Percentiles rank a stretch among this genome's conserved stretches.
Evolutionary conservation across 2,797 vertebrate species (phyloP).

Genomic region (Tragelaphus oryx): DNA sequence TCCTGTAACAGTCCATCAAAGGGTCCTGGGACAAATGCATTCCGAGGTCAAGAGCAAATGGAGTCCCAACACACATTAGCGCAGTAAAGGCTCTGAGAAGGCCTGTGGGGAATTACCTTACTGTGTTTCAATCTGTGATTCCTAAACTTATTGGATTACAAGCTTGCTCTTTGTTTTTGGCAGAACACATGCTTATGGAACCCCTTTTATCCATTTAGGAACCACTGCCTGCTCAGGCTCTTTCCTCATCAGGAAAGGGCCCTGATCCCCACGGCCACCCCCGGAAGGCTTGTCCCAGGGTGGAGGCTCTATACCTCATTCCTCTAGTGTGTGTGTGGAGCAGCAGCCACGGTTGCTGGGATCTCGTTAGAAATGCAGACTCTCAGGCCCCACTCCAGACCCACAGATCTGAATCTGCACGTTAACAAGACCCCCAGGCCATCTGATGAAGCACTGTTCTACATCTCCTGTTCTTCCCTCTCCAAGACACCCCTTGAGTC

Average conservation of each 20-base stretch:
- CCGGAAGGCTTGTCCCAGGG: neutral
- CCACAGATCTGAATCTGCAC: neutral
- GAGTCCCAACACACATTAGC: neutral
- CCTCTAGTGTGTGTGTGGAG: neutral
- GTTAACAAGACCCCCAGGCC: neutral
- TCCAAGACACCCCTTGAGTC: neutral
- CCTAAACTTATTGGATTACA: neutral
- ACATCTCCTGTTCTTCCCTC: neutral
- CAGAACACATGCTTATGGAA: neutral
- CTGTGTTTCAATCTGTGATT: neutral
- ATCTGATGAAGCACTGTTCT: neutral
- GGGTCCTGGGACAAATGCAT: neutral
- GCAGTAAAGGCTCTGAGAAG: neutral
- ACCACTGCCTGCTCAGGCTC: neutral
- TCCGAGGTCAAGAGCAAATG: neutral
- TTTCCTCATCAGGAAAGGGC: neutral
- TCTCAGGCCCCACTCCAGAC: neutral
- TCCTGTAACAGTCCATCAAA: neutral
- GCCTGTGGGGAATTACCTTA: neutral
- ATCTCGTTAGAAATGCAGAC: neutral
- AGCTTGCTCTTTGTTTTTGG: too few relatives aligned
- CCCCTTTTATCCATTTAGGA: neutral
- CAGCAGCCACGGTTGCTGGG: neutral
- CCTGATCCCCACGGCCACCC: neutral
- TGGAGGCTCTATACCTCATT: neutral